Evolutionary conservation across 2,113 vertebrate genomes (phyloP), one percentile per base, ranked within the genome.

Genomic region (Chloropsis hardwickii): DNA sequence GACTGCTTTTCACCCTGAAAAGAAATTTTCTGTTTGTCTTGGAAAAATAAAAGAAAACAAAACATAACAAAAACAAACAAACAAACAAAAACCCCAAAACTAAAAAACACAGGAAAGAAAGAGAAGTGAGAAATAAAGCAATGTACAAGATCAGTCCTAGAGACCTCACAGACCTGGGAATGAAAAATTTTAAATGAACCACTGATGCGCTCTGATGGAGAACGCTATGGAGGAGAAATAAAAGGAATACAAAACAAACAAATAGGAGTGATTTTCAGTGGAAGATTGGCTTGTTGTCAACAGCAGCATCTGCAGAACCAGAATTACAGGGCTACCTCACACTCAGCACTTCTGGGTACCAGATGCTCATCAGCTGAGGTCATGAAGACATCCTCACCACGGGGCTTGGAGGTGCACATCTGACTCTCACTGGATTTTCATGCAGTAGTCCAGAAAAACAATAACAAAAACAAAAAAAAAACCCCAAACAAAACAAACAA

Each of bases 301-400:
- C 42, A 78, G 90, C 70, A 95, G 84, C 91, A 95, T 94, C 91
- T 95, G 89, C 60, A 81, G 67, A 82, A 74, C 12, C 71, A 76
- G 58, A 90, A 90, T 74, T 48, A 48, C 54, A 92, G 50, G 40
- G 37, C 53, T 61, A 7, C 54, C 8, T 77, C 82, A 40, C 21
- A 64, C 31, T 54, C 54, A 11, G 44, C 23, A 42, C 58, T 95
- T 42, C 70, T 90, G 79, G 81, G 66, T 81, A 73, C 50, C 0
- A 0, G 48, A 27, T 62, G 45, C 27, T 92, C 81, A 96, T n/a
- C 86, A 91, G 81, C 77, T 92, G 87, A 82, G 81, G 71, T 74
- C 78, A 57, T 8, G 28, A 77, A 94, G 66, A 31, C 7, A 33
- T 50, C 33, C 20, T 58, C 33, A n/a, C 81, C 44, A 61, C 12